Conservation (phyloP, 2,113 vertebrate species). For the Piaya cayana region DNA sequence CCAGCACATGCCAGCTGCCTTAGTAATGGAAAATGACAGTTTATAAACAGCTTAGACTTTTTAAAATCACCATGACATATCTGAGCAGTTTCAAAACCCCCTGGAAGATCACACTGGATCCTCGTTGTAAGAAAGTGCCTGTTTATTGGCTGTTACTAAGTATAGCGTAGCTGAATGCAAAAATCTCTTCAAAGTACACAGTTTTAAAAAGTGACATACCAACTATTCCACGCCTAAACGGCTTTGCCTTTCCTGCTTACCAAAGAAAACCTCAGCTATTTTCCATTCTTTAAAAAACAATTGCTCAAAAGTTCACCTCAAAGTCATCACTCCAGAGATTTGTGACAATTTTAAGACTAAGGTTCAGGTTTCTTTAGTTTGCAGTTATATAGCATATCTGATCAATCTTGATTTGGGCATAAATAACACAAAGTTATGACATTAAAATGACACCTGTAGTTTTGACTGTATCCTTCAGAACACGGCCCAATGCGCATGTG, state of each 20-base stretch:
- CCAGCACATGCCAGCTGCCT: not conserved
- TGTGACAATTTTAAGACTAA: not conserved
- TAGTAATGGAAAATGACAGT: not conserved
- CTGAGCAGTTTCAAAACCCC: not conserved
- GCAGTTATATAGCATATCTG: not conserved
- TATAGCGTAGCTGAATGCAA: not conserved
- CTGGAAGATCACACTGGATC: not conserved
- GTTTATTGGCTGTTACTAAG: not conserved
- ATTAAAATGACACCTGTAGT: not conserved
- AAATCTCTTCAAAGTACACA: not conserved
- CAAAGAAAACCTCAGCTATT: not conserved
- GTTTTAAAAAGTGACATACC: not conserved
- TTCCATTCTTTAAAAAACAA: not conserved
- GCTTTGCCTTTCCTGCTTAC: not conserved
- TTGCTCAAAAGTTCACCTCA: accelerated
- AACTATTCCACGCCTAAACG: not conserved
- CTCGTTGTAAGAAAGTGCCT: not conserved
- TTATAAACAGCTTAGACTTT: not conserved
- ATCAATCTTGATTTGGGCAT: not conserved
- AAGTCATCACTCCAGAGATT: not conserved
- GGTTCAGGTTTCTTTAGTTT: not conserved
- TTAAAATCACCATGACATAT: not conserved
- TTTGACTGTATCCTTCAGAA: not conserved
- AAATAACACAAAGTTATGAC: not conserved
- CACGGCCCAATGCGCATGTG: accelerated